Evolutionary conservation across 2,888 invertebrate species (phyloP), one percentile per base, ranked within the genome.

Genomic region (Chelonus formosanus): DNA sequence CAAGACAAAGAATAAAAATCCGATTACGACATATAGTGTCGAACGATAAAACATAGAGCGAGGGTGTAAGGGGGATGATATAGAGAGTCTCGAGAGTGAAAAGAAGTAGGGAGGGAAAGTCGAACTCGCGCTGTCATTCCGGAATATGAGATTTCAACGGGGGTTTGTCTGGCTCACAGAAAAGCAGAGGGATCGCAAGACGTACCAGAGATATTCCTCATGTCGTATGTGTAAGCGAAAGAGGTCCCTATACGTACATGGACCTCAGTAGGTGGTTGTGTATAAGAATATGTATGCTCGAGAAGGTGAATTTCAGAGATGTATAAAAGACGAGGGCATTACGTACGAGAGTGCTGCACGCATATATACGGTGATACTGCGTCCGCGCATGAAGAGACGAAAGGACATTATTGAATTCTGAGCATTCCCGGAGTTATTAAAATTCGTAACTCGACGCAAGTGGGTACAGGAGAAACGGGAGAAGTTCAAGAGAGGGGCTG

Each of bases 331-430:
- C 70, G 74, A 52, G 48, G 40, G 62, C 43, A 67, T 67, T 58
- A 58, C 47, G 50, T 34, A 58, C 35, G 62, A 40, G 57, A 47
- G 36, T 44, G 10, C 20, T 48, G 48, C 7, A 10, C 10, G 7
- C 31, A 59, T 53, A 47, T 53, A 73, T 71, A 72, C 64, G 67
- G 64, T 45, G 53, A 65, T 50, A 31, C 35, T 50, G 61, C 61
- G 65, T 65, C 62, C 62, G 63, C 58, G 63, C 64, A 60, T 59
- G 56, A 58, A 69, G 56, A 58, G 62, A 68, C 62, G 64, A 73
- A 73, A 76, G 77, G 77, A 80, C 80, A 81, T 82, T 82, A 82
- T 82, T 82, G 80, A 81, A 82, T 82, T 82, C 82, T 82, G 80
- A 80, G 73, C 81, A 81, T 82, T 82, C 82, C 75, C 80, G 68